Evolutionary conservation across 2,113 vertebrate species (phyloP).

Genomic region (Gopherus evgoodei): DNA sequence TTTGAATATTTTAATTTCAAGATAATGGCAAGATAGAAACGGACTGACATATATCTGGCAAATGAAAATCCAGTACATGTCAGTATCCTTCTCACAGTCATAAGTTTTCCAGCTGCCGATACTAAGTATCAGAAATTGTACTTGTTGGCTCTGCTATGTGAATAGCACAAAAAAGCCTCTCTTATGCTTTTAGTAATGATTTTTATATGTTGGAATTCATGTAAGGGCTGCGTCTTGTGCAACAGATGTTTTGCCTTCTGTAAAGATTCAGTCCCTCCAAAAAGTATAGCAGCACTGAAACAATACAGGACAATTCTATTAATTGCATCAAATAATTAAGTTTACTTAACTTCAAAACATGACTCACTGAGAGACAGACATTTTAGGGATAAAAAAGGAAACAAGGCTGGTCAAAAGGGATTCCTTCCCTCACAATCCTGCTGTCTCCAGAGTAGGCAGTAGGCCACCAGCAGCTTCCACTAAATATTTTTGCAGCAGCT

Average conservation of each 20-base stretch:
- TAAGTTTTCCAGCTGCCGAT: background rate
- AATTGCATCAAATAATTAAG: background rate
- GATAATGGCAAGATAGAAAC: background rate
- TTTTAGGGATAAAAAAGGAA: background rate
- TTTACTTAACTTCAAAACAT: background rate
- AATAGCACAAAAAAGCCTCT: background rate
- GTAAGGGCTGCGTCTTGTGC: background rate
- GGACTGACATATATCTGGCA: background rate
- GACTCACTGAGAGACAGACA: background rate
- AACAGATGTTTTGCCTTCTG: background rate
- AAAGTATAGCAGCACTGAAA: background rate
- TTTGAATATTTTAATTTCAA: background rate
- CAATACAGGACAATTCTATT: background rate
- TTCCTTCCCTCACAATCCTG: background rate
- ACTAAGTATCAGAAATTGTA: background rate
- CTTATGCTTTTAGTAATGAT: background rate
- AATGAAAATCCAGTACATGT: background rate
- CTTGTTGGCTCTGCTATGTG: background rate
- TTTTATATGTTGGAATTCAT: background rate
- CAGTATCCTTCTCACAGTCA: background rate
- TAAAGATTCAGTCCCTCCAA: background rate
- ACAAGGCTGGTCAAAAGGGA: background rate
- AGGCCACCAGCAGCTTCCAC: background rate
- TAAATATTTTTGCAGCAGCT: background rate
- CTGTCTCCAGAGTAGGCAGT: constrained; percentile 5